Conservation (phyloP, 2,797 vertebrate species). For the Pseudochaenichthys georgianus region DNA sequence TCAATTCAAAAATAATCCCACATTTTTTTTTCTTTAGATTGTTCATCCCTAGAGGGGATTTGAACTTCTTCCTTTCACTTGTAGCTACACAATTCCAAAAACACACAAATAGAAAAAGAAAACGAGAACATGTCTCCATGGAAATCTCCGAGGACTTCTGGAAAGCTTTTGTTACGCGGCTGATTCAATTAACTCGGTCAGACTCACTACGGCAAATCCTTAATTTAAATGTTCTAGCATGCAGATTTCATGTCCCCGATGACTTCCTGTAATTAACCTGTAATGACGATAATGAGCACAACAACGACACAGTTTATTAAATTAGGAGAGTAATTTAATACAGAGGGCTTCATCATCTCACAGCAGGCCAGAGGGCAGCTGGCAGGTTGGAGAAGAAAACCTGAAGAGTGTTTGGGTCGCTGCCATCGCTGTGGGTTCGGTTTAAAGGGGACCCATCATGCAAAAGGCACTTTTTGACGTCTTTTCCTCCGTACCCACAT, state of each 20-base stretch:
- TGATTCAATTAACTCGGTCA: constrained; percentile 50
- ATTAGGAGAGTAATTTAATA: constrained; percentile 58
- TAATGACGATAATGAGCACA: constrained; percentile 64
- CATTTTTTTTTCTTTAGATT: too few species aligned
- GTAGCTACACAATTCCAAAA: constrained; percentile 2
- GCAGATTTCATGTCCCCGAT: constrained; percentile 48
- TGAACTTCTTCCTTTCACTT: constrained; percentile 10
- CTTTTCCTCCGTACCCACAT: too few species aligned
- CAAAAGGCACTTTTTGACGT: too few species aligned
- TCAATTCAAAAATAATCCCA: too few species aligned
- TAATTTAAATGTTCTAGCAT: constrained; percentile 61
- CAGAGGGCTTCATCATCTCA: constrained; percentile 62
- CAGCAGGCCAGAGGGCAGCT: constrained; percentile 43
- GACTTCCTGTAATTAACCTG: constrained; percentile 64
- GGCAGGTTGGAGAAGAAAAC: constrained; percentile 25
- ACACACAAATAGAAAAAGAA: constrained; percentile 5
- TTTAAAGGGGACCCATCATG: too few species aligned
- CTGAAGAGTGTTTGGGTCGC: constrained; percentile 45
- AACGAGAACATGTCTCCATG: background rate
- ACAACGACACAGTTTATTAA: constrained; percentile 60
- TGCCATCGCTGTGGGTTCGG: constrained; percentile 54
- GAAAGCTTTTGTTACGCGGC: constrained; percentile 34
- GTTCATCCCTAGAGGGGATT: background rate
- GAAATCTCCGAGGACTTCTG: constrained; percentile 12
- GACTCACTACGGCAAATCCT: constrained; percentile 50